Base-by-base conservation (phyloP, 1,140 invertebrate genomes). In the Agrilus planipennis region DNA sequence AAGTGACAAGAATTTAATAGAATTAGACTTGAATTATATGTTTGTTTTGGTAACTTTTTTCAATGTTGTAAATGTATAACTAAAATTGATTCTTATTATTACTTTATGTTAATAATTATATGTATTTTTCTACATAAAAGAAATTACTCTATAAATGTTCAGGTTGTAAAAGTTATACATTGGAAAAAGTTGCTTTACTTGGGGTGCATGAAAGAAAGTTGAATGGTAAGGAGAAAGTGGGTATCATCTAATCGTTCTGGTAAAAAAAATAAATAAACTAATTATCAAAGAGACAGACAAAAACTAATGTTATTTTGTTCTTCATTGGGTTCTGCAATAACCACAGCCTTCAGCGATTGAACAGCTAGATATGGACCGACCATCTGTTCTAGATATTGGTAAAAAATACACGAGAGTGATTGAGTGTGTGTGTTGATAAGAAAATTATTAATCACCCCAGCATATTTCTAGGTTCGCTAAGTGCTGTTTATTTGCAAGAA, bases 371-470 rank as follows among this genome's bases (percentile, higher is more conserved):
- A 5, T n/a, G 34, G 34, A 36, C 23, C 34, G 21, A 20, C 37
- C 18, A 39, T 28, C 12, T 11, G n/a, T 16, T 39, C n/a, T n/a
- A n/a, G n/a, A 28, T 12, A 39, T 39, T 37, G 43, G 37, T 40
- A 45, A 45, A 45, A 36, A 16, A 25, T 38, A 31, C 32, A 32
- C 44, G 42, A 54, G 57, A 52, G 49, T 52, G 60, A 59, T 55
- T 59, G 61, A 55, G 52, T 52, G 63, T 54, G 53, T 63, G 63
- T 54, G 56, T 57, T 54, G 56, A 56, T 55, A 53, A 62, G 57
- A 64, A 65, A 65, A 64, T 61, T 65, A 68, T 66, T 68, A 69
- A 69, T 67, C 60, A 63, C 65, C 65, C 65, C 65, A 68, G 67
- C 56, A 51, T 63, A 63, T 63, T 63, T 63, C 59, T 63, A 63